Base-by-base conservation (phyloP, 2,113 vertebrate genomes). In the Platichthys stellatus region DNA sequence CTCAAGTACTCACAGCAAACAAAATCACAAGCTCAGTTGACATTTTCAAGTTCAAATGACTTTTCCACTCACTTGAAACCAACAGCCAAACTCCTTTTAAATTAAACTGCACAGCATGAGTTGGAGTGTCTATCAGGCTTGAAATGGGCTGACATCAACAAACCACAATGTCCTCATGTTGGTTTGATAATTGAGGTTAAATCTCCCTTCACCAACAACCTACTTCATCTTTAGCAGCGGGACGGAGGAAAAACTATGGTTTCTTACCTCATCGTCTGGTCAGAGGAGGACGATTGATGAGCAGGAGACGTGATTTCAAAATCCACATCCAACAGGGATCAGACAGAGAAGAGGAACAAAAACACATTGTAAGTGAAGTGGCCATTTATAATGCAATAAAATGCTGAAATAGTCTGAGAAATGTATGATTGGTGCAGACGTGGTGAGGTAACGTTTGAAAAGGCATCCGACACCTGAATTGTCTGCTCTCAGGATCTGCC, bases 231-330 rank as follows among this genome's bases (percentile, higher is more conserved):
- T 58, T 43, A 38, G 56, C 49, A 38, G 70, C 43, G 60, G 63
- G 56, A 75, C 26, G 53, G 24, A 71, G 23, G 63, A 45, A 78
- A 74, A 88, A 85, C 24, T 76, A 2, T 38, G 54, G 75, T 67
- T 71, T 88, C 93, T 93, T 94, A 95, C 94, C 94, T 95, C 94
- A 67, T 95, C 93, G 13, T 95, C 94, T 94, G 91, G 58, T 70
- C 63, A 56, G 72, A 43, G 6, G 69, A 78, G 28, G 63, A 67
- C 13, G 71, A 69, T 74, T 53, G 57, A 78, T 45, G 53, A 58
- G 45, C 59, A 62, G 26, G 23, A 69, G 40, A 5, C 49, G 28
- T 28, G 3, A 62, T 80, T 78, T 63, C 69, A 72, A 66, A 78
- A 72, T 54, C 64, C 76, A 64, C 70, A 83, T 73, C 84, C 76